Conservation (phyloP, 2,113 vertebrate species). For the Lynx canadensis region DNA sequence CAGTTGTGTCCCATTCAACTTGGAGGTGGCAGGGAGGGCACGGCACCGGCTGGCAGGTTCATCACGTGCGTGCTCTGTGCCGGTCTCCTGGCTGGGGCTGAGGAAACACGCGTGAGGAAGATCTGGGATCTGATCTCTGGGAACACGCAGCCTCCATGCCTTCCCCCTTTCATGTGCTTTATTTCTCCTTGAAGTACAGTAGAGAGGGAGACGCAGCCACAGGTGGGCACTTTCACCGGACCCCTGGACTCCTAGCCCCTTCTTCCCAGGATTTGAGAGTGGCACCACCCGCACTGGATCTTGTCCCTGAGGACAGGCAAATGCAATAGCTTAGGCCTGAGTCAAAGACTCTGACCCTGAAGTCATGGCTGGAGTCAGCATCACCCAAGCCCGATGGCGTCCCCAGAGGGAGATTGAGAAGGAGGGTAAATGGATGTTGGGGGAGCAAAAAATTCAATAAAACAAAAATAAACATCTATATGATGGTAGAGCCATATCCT, state of each 20-base stretch:
- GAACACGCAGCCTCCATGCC: neutral
- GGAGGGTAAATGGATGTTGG: neutral
- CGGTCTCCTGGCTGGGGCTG: neutral
- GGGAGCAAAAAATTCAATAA: neutral
- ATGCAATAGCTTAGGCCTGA: neutral
- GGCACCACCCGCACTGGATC: too few species aligned
- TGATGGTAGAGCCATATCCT: too few species aligned
- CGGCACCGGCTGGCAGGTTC: neutral
- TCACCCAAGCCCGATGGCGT: neutral
- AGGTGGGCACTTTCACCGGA: neutral
- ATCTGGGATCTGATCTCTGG: neutral
- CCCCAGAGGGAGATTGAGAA: neutral
- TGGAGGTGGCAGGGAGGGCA: neutral
- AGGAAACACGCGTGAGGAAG: neutral
- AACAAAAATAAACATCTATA: neutral
- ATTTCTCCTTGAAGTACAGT: neutral
- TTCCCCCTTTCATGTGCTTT: neutral
- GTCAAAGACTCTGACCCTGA: neutral
- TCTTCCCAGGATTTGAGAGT: neutral
- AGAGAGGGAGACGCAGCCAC: neutral
- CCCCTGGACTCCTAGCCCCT: neutral
- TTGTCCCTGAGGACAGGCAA: neutral
- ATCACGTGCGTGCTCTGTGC: accelerated
- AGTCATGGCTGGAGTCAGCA: neutral
- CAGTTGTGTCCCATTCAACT: neutral